Percentiles rank a stretch among this genome's conserved stretches.
Evolutionary conservation across 2,113 vertebrate genomes (phyloP).

Genomic region (Hiodon tergisus): DNA sequence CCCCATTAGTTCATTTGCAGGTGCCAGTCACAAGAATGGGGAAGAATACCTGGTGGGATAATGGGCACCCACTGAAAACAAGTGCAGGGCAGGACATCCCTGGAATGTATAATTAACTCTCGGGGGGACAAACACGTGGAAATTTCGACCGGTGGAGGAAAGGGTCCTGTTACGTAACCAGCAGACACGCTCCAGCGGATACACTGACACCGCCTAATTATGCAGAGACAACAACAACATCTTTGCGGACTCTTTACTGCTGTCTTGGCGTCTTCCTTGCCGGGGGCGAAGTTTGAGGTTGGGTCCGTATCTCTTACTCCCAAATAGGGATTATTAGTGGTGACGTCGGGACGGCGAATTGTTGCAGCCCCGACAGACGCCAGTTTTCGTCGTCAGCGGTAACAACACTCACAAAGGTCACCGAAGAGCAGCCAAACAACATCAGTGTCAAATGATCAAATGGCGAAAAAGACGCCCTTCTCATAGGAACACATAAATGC

Average conservation of each 20-base stretch:
- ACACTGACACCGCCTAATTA: background rate
- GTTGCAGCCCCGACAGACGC: background rate
- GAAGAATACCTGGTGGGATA: conserved; percentile 15
- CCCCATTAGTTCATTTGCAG: conserved; percentile 24
- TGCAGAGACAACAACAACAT: conserved; percentile 1
- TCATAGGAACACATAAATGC: too few relatives aligned
- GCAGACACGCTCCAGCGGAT: background rate
- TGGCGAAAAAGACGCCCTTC: too few relatives aligned
- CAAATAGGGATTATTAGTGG: conserved; percentile 1
- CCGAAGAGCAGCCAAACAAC: background rate
- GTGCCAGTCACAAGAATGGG: conserved; percentile 1
- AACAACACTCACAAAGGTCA: background rate
- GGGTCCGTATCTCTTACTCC: background rate
- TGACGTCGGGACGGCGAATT: background rate
- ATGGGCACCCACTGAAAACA: conserved; percentile 21
- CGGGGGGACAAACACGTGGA: conserved; percentile 9
- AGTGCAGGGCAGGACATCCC: conserved; percentile 37
- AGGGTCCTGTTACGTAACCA: background rate
- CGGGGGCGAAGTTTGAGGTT: background rate
- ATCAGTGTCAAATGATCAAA: too few relatives aligned
- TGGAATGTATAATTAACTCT: conserved; percentile 60
- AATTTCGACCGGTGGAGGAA: conserved; percentile 1
- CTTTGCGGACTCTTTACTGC: background rate
- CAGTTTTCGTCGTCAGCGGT: background rate
- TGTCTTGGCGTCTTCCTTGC: background rate